These are phyloP conservation scores for Henricia sp. DNA, from an alignment of 53 echinoderm and acorn worm genomes.

Conservation along the genomic window DNA sequence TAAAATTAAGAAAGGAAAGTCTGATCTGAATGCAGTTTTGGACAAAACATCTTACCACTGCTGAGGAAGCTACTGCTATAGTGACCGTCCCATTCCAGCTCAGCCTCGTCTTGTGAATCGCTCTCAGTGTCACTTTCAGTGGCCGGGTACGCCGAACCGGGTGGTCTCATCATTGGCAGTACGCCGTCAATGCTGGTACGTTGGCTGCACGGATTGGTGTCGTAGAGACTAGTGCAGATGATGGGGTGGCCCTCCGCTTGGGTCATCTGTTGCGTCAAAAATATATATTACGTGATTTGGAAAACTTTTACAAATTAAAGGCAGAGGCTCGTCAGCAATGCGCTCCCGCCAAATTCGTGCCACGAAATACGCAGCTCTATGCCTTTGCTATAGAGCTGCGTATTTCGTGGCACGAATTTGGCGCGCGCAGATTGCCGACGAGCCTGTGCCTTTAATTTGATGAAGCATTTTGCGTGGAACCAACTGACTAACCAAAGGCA, in stretches of 20 bases:
- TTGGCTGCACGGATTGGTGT: slow-evolving; percentile 67
- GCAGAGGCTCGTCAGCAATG: too few species aligned
- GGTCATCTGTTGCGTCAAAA: slow-evolving; percentile 60
- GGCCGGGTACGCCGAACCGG: slow-evolving; percentile 80
- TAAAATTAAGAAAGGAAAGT: too few species aligned
- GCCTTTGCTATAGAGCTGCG: too few species aligned
- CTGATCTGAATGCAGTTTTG: too few species aligned
- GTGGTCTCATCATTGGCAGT: slow-evolving; percentile 66
- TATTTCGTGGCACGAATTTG: too few species aligned
- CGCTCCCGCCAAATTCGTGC: too few species aligned
- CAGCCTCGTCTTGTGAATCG: slow-evolving; percentile 90
- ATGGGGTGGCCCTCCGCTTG: slow-evolving; percentile 92
- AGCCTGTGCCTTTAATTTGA: too few species aligned
- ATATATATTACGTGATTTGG: background rate
- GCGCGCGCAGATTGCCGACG: too few species aligned
- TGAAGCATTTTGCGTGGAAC: too few species aligned
- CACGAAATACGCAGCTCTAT: too few species aligned
- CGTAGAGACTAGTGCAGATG: slow-evolving; percentile 81
- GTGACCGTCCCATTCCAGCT: slow-evolving; percentile 97
- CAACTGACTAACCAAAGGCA: too few species aligned
- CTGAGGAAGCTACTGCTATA: slow-evolving; percentile 99
- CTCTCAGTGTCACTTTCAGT: slow-evolving; percentile 97
- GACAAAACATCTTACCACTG: slow-evolving; percentile 98
- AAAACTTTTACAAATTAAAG: too few species aligned
- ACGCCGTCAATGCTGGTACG: slow-evolving; percentile 71